Conservation (phyloP, 2,888 invertebrate species). For the Polyploca ridens region DNA sequence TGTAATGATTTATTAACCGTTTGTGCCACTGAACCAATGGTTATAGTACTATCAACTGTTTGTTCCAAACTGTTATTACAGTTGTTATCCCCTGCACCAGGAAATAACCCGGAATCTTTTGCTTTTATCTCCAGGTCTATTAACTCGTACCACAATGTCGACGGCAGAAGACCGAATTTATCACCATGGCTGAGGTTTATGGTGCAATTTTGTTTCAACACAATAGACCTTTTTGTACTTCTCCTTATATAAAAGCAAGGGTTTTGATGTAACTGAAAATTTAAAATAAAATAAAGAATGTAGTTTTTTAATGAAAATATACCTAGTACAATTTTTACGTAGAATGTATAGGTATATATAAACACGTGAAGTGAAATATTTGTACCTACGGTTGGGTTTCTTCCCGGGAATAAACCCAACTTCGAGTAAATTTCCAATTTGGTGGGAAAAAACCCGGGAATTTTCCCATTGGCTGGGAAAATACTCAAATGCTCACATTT, state of each 20-base stretch:
- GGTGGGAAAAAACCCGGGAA: too few relatives aligned
- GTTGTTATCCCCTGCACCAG: conserved; percentile 2
- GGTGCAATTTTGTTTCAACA: conserved; percentile 60
- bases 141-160: conserved; percentile 77
- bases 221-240: conserved; percentile 46
- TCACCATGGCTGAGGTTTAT: conserved; percentile 72
- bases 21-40: conserved; percentile 2
- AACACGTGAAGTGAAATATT: too few relatives aligned
- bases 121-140: conserved; percentile 29
- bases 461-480: too few relatives aligned
- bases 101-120: neutral
- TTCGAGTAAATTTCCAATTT: too few relatives aligned
- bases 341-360: too few relatives aligned
- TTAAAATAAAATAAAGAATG: too few relatives aligned
- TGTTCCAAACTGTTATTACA: conserved; percentile 20
- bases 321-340: too few relatives aligned
- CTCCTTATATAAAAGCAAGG: conserved; percentile 78
- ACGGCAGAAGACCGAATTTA: conserved; percentile 80
- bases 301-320: neutral
- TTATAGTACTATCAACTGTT: conserved; percentile 15
- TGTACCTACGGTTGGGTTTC: too few relatives aligned
- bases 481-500: too few relatives aligned
- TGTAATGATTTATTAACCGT: neutral
- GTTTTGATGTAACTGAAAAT: conserved; percentile 80
- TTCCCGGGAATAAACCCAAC: too few relatives aligned